Base-by-base conservation (phyloP, 2,888 invertebrate species). In the Marronus borbonicus region DNA sequence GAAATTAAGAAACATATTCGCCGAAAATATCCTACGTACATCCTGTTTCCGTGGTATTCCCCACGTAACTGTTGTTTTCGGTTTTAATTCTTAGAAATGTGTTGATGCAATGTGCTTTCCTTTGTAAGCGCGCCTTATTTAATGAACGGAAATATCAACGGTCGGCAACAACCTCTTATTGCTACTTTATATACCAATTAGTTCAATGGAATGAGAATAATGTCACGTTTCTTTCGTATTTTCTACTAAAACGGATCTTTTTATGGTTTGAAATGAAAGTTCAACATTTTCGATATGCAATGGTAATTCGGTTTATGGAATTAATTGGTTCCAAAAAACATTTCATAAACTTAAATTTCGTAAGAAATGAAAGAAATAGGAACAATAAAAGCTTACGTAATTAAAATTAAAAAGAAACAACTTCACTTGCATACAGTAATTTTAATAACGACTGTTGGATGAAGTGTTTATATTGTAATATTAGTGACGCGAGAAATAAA, bases 21-120 rank as follows among this genome's bases (percentile, higher is more conserved):
- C 72, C 36, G 72, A 60, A 72, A 72, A 72, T 72, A 58, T 58
- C 28, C 72, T 58, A 39, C 72, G 72, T 68, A 62, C 72, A 72
- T 72, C 72, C 72, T 72, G 72, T 72, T 72, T 72, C 72, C 72
- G 72, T 24, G 72, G 72, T 72, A 60, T 72, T 72, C 72, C 72
- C 72, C 58, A 72, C 58, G 36, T 44, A 72, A 72, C 72, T 55
- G 72, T 50, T 68, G 68, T 58, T 72, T 58, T 72, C 44, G 20
- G 52, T 72, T 58, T 72, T 58, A 39, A 60, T 72, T 72, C 72
- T 72, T 20, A 60, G 58, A 72, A 72, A 39, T 39, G 58, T 72
- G 58, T 58, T 39, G 39, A 72, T 58, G 72, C 20, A 58, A 44
- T 44, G 39, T 58, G 58, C 58, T 58, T 58, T 72, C 36, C 39